Conservation (phyloP, 1,140 invertebrate species). For the Drosophila mayri region DNA sequence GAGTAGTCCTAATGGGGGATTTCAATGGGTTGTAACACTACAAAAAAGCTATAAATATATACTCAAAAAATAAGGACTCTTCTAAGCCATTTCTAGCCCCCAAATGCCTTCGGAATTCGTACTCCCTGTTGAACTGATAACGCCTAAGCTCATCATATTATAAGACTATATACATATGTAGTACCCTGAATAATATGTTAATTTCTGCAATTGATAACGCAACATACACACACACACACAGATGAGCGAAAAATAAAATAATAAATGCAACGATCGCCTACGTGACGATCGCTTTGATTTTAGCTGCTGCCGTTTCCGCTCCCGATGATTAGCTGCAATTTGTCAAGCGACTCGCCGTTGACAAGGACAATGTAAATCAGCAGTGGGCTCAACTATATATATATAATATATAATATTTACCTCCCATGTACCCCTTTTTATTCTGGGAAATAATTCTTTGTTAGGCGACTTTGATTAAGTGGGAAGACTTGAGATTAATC, state of each 20-base stretch:
- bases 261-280: conserved; percentile 45
- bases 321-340: conserved; percentile 72
- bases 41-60: background rate
- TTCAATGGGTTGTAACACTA: background rate
- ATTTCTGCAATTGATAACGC: conserved; percentile 79
- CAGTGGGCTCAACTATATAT: background rate
- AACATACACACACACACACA: conserved; percentile 33
- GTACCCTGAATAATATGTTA: conserved; percentile 55
- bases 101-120: conserved; percentile 7
- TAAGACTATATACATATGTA: conserved; percentile 24
- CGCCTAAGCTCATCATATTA: conserved; percentile 28
- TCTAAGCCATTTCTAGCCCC: too few species aligned
- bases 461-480: conserved; percentile 31
- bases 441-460: conserved; percentile 26
- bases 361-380: conserved; percentile 66
- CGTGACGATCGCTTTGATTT: conserved; percentile 33
- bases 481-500: conserved; percentile 16
- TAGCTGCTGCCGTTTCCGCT: conserved; percentile 24
- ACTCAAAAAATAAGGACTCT: background rate
- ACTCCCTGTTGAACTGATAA: conserved; percentile 26
- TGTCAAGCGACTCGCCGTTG: conserved; percentile 59
- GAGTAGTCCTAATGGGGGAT: background rate
- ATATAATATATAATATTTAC: background rate
- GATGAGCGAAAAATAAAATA: conserved; percentile 16
- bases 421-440: background rate